phyloP scores from a whole-genome alignment of 2,888 invertebrate species.

The Tinea trinotella region DNA sequence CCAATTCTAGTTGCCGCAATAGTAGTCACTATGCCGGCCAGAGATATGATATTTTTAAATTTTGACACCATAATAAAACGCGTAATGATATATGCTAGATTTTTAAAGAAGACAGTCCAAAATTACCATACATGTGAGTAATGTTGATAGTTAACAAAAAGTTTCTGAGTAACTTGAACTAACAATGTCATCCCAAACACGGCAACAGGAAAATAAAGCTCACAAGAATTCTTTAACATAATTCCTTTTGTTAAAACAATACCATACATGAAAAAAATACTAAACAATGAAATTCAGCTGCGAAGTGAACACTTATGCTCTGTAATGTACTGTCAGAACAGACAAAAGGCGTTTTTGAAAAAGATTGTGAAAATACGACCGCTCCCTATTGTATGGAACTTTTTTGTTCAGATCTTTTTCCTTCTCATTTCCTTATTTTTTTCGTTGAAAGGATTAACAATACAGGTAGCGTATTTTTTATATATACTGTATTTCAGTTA shows the following conservation, averaged over 20 bases:
- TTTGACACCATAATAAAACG: no score
- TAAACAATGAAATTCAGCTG: slow-evolving; percentile 44
- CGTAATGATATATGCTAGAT: no score
- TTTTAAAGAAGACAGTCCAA: no score
- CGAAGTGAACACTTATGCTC: slow-evolving; percentile 54
- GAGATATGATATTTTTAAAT: no score
- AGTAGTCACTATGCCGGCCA: no score
- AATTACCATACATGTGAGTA: no score
- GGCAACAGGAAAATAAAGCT: background rate
- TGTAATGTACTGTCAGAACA: slow-evolving; percentile 58
- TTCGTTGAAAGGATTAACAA: slow-evolving; percentile 63
- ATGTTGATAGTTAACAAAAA: no score
- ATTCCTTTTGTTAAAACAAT: background rate
- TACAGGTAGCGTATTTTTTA: slow-evolving; percentile 38
- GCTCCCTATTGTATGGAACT: slow-evolving; percentile 46
- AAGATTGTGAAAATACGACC: slow-evolving; percentile 61
- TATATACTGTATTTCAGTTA: background rate
- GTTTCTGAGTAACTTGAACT: no score
- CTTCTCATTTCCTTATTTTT: slow-evolving; percentile 61
- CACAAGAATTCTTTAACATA: slow-evolving; percentile 4
- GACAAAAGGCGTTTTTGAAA: slow-evolving; percentile 54
- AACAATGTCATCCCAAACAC: background rate
- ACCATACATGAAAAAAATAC: slow-evolving; percentile 24
- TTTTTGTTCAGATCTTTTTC: slow-evolving; percentile 57
- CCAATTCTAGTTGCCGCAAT: no score